Conservation (phyloP, 2,797 vertebrate species). For the Podarcis lilfordi region DNA sequence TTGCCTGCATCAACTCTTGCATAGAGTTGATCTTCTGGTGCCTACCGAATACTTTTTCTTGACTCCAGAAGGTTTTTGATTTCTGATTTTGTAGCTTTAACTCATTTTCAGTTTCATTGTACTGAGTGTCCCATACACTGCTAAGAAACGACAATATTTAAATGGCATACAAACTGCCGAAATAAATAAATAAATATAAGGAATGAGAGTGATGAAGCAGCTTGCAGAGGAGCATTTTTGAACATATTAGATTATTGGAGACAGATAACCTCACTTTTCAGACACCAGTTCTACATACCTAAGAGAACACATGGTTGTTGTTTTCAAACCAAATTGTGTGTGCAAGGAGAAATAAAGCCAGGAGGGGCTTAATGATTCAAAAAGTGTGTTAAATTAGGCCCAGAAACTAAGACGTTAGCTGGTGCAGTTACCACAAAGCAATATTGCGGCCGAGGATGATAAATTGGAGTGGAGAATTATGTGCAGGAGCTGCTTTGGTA, state of each 20-base stretch:
- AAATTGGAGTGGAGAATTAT: background rate
- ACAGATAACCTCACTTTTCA: background rate
- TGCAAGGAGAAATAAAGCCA: background rate
- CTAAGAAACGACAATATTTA: too few relatives aligned
- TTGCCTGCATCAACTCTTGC: too few relatives aligned
- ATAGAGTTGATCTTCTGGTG: too few relatives aligned
- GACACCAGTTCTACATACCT: background rate
- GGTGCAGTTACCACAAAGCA: background rate
- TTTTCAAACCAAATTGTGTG: background rate
- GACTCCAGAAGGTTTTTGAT: too few relatives aligned
- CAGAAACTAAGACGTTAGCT: background rate
- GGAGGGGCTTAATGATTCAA: background rate
- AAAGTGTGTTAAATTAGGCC: background rate
- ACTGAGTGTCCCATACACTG: too few relatives aligned
- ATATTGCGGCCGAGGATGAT: background rate
- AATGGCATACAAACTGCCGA: too few relatives aligned
- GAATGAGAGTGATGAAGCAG: background rate
- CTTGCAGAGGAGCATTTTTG: background rate
- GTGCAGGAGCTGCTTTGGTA: background rate
- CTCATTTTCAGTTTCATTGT: too few relatives aligned
- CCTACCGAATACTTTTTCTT: too few relatives aligned
- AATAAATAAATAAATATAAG: background rate
- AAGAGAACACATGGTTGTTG: background rate
- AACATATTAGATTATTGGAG: background rate
- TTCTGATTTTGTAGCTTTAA: too few relatives aligned